phyloP scores from a whole-genome alignment of 2,888 invertebrate genomes.

The Drosophila stalkeri region DNA sequence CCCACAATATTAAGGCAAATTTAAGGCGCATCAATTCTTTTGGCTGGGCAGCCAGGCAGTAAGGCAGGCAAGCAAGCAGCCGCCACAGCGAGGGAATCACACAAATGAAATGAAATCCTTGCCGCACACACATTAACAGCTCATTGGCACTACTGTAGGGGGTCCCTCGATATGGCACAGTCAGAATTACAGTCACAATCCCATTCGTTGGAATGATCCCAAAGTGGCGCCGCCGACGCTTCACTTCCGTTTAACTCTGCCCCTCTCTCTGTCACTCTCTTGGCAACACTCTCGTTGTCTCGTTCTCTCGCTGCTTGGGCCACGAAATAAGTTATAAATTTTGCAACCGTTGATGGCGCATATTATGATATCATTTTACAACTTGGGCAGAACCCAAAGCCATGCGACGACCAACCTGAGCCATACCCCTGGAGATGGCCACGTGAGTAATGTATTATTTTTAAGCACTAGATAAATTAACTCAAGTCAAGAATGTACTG shows the following conservation, averaged over 20 bases:
- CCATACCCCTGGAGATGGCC: constrained; percentile 40
- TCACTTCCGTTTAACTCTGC: constrained; percentile 40
- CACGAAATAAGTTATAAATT: constrained; percentile 84
- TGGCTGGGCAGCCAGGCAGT: constrained; percentile 2
- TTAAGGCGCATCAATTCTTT: constrained; percentile 58
- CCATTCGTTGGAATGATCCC: constrained; percentile 43
- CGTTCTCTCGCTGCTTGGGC: constrained; percentile 38
- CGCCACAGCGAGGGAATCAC: constrained; percentile 27
- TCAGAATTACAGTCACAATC: constrained; percentile 29
- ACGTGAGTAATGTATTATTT: constrained; percentile 37
- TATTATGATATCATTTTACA: constrained; percentile 85
- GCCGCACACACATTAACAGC: constrained; percentile 83
- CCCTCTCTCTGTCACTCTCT: constrained; percentile 16
- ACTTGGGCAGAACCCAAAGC: constrained; percentile 69
- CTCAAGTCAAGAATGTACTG: not conserved
- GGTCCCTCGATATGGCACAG: constrained; percentile 67
- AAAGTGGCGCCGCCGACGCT: constrained; percentile 79
- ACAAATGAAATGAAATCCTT: constrained; percentile 77
- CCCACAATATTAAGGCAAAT: constrained; percentile 79
- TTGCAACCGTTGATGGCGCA: constrained; percentile 84
- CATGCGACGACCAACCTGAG: constrained; percentile 55
- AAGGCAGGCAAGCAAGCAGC: not conserved
- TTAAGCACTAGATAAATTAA: not conserved
- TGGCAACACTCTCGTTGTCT: constrained; percentile 11
- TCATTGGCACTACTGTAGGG: constrained; percentile 83